Evolutionary conservation across 2,888 invertebrate genomes (phyloP).

Genomic region (Andricus curvator): DNA sequence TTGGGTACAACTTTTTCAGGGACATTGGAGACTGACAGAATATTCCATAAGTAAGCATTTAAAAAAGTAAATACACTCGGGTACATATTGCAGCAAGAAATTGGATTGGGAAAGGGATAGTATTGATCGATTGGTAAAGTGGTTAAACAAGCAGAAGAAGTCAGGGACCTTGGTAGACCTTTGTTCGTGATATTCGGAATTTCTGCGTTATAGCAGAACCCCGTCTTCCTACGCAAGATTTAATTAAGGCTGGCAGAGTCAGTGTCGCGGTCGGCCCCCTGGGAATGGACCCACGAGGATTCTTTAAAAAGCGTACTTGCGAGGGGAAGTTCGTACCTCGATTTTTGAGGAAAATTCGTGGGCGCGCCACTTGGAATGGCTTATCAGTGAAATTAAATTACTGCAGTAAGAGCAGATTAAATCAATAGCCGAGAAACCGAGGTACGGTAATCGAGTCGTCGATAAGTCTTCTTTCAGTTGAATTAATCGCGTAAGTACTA

Average conservation of each 20-base stretch:
- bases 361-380: slow-evolving; percentile 20
- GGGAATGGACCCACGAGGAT: slow-evolving; percentile 27
- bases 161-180: not conserved
- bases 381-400: slow-evolving; percentile 40
- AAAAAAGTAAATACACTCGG: not conserved
- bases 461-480: slow-evolving; percentile 24
- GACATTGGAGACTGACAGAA: slow-evolving; percentile 13
- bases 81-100: not conserved
- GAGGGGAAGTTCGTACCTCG: slow-evolving; percentile 23
- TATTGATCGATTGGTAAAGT: slow-evolving; percentile 15
- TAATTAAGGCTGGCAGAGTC: slow-evolving; percentile 37
- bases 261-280: slow-evolving; percentile 13
- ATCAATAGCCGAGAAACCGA: slow-evolving; percentile 24
- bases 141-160: slow-evolving; percentile 10
- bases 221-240: slow-evolving; percentile 25
- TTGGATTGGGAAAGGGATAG: not conserved
- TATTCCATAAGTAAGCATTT: not conserved
- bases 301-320: slow-evolving; percentile 14
- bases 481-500: slow-evolving; percentile 23
- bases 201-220: slow-evolving; percentile 25
- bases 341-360: slow-evolving; percentile 18
- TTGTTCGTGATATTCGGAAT: slow-evolving; percentile 28
- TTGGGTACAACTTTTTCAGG: not conserved
- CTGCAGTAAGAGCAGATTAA: slow-evolving; percentile 40
- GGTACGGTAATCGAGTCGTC: slow-evolving; percentile 34